phyloP scores from a whole-genome alignment of 2,113 vertebrate genomes.

The Phrynocephalus versicolor region DNA sequence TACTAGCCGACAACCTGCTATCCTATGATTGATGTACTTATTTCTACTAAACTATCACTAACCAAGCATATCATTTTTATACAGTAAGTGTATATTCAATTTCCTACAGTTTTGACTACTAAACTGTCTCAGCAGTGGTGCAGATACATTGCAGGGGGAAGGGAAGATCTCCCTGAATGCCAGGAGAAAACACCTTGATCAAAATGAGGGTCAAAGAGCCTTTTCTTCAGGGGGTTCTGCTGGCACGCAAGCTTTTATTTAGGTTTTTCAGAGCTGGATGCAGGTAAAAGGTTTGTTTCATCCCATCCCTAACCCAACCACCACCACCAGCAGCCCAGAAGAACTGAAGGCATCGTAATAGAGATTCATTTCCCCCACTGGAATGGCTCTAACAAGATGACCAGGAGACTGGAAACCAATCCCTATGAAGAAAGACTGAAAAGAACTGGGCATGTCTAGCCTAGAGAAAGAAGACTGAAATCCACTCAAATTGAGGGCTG shows the following conservation, averaged over 20 bases:
- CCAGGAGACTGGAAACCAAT: too few relatives aligned
- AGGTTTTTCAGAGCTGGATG: not conserved
- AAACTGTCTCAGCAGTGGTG: slow-evolving; percentile 75
- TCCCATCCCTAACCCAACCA: too few relatives aligned
- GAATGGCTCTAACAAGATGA: too few relatives aligned
- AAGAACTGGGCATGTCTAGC: too few relatives aligned
- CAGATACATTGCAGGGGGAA: slow-evolving; percentile 69
- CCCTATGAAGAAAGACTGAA: too few relatives aligned
- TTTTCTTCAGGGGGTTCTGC: not conserved
- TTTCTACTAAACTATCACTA: slow-evolving; percentile 81
- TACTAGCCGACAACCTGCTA: slow-evolving; percentile 76
- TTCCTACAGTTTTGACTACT: slow-evolving; percentile 80
- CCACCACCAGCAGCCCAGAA: not conserved
- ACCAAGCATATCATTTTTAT: slow-evolving; percentile 83
- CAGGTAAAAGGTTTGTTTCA: not conserved
- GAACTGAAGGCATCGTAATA: not conserved
- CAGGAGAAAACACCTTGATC: slow-evolving; percentile 44
- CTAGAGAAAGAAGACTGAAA: too few relatives aligned
- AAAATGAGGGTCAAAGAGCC: slow-evolving; percentile 3
- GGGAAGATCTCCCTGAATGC: slow-evolving; percentile 51
- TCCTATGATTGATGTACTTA: slow-evolving; percentile 81
- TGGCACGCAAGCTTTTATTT: not conserved
- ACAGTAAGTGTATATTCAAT: slow-evolving; percentile 81
- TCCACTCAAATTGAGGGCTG: too few relatives aligned
- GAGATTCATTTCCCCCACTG: slow-evolving; percentile 28